Conservation (phyloP, 1,140 invertebrate genomes). For the Dryas iulia region DNA sequence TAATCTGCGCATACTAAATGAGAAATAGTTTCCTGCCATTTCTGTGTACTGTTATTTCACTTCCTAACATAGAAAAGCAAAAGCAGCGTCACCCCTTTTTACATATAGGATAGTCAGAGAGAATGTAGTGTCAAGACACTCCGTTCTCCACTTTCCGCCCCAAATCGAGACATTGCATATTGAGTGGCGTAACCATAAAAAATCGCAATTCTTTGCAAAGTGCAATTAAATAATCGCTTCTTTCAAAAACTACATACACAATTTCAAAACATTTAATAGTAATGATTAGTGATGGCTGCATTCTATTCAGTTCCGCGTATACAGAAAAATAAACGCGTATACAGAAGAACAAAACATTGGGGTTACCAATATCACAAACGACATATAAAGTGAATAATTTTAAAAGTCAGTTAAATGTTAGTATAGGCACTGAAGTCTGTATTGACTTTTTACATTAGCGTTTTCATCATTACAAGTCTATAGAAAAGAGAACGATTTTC, state of each 20-base stretch:
- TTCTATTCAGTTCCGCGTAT: not conserved
- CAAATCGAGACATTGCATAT: too few species aligned
- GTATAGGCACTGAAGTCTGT: not conserved
- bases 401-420: not conserved
- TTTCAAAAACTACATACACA: not conserved
- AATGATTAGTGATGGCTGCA: not conserved
- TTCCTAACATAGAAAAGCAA: too few species aligned
- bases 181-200: too few species aligned
- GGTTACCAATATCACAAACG: not conserved
- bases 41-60: too few species aligned
- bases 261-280: not conserved
- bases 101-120: too few species aligned
- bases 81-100: too few species aligned
- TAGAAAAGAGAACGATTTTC: not conserved
- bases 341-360: not conserved
- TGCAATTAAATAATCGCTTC: not conserved
- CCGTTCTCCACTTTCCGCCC: not conserved
- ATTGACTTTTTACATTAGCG: not conserved
- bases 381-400: not conserved
- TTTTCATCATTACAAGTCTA: not conserved
- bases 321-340: not conserved
- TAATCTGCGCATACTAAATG: constrained; percentile 7
- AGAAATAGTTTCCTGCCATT: constrained; percentile 13
- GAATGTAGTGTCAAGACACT: too few species aligned
- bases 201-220: too few species aligned